These are phyloP conservation scores for Rugalucina vietnamica DNA, from an alignment of 2,888 invertebrate species.

Conservation along the genomic window DNA sequence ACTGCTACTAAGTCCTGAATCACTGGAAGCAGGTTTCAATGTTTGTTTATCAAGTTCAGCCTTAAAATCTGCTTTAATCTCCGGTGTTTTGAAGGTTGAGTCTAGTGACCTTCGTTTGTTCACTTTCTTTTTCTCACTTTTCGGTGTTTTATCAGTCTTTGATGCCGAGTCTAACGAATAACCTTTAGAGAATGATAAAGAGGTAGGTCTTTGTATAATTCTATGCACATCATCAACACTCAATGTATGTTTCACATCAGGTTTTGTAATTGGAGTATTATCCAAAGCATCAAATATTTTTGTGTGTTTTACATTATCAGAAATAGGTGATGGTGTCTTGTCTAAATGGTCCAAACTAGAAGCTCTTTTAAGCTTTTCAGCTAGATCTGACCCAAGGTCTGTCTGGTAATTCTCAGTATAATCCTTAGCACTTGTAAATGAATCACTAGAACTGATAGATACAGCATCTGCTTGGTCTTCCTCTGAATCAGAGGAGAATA, in stretches of 20 bases:
- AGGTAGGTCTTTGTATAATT: background rate
- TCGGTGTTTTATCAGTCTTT: constrained; percentile 5
- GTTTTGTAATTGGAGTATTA: background rate
- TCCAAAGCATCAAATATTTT: background rate
- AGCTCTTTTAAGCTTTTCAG: background rate
- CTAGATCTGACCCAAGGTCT: background rate
- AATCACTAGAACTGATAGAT: constrained; percentile 31
- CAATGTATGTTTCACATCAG: background rate
- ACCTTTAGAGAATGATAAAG: constrained; percentile 18
- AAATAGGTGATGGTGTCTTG: background rate
- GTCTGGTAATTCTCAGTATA: background rate
- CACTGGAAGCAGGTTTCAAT: constrained; percentile 32
- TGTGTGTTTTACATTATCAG: background rate
- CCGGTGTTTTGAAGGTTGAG: constrained; percentile 41
- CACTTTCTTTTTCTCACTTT: constrained; percentile 7
- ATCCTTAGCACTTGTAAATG: constrained; percentile 8
- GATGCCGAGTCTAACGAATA: constrained; percentile 9
- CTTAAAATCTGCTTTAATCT: constrained; percentile 9
- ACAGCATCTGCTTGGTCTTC: constrained; percentile 20
- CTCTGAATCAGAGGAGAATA: constrained; percentile 60
- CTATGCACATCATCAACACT: constrained; percentile 13
- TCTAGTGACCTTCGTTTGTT: constrained; percentile 50
- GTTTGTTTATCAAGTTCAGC: constrained; percentile 9
- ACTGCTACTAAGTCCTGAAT: constrained; percentile 43
- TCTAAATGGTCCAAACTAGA: background rate